Conservation (phyloP, 2,797 vertebrate genomes). For the Scolopax bukidnonensis region DNA sequence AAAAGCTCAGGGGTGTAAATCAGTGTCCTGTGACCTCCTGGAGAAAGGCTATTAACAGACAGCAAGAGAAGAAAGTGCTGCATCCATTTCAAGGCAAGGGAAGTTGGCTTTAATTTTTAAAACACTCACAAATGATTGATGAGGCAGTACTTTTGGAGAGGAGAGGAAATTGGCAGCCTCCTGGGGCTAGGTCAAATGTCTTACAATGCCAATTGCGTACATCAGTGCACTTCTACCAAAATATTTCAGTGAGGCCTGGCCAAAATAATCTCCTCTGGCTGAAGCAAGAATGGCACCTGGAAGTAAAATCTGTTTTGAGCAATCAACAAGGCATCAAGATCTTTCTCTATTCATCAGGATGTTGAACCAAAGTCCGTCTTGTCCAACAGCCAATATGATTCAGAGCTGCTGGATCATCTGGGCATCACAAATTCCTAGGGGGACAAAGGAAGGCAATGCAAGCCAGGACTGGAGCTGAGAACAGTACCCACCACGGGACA, state of each 20-base stretch:
- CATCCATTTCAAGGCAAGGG: neutral
- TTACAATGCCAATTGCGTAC: neutral
- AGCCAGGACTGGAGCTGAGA: neutral
- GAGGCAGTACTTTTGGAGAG: neutral
- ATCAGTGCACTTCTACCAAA: neutral
- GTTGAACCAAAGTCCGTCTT: neutral
- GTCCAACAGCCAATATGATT: neutral
- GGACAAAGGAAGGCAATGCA: neutral
- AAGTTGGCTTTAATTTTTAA: conserved; percentile 16
- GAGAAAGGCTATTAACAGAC: neutral
- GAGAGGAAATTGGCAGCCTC: neutral
- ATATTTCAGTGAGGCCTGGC: neutral
- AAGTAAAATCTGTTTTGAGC: neutral
- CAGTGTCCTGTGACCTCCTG: neutral
- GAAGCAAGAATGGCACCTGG: neutral
- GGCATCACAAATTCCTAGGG: neutral
- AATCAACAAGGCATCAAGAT: neutral
- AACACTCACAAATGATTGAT: neutral
- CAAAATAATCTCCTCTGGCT: neutral
- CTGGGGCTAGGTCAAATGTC: neutral
- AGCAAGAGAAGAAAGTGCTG: neutral
- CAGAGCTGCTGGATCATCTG: neutral
- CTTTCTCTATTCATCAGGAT: neutral
- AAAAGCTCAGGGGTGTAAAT: neutral
- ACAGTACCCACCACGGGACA: neutral